Base-by-base conservation (phyloP, 1,140 invertebrate species). In the Saccostrea glomerata region DNA sequence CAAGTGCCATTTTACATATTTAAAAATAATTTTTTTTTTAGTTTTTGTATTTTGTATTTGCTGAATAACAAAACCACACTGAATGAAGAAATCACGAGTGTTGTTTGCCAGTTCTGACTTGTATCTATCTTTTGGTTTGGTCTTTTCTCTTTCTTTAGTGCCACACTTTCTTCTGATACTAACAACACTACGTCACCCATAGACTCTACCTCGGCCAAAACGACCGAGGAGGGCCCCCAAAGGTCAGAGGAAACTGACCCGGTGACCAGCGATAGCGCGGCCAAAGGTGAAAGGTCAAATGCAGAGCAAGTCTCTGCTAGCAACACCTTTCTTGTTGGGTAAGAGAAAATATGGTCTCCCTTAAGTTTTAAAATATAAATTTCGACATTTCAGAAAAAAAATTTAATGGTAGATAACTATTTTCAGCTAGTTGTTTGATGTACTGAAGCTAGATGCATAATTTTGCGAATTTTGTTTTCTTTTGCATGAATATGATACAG, bases 121-220 rank as follows among this genome's bases (percentile, higher is more conserved):
- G 60, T 66, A 23, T 66, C 60, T 66, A 66, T 66, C 60, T 77
- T 77, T 77, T 77, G 70, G 70, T 77, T 77, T 77, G 70, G 70
- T 77, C 70, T 77, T 77, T 77, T 77, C 25, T 77, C 70, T 77
- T 77, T 77, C 70, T 77, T 3, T 77, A 77, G 70, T 36, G 70
- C 25, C 70, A 77, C 70, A 30, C 70, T 77, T 13, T 77, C 70
- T 77, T 77, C 70, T 36, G 70, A 77, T 77, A 77, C 70, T 77
- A 77, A 77, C 70, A 23, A 13, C 23, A 25, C 70, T 77, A 77
- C 70, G 15, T 11, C 70, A 30, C 70, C 70, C 7, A 5, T 77
- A 77, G 30, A 77, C 70, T 77, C 70, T 36, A 15, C 70, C 70
- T 30, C 70, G 25, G 12, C 70, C 17, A 63, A n/a, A 20, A 6